These are phyloP conservation scores for Porites lutea DNA, from an alignment of 64 coral and sea anemone genomes.

Conservation along the genomic window DNA sequence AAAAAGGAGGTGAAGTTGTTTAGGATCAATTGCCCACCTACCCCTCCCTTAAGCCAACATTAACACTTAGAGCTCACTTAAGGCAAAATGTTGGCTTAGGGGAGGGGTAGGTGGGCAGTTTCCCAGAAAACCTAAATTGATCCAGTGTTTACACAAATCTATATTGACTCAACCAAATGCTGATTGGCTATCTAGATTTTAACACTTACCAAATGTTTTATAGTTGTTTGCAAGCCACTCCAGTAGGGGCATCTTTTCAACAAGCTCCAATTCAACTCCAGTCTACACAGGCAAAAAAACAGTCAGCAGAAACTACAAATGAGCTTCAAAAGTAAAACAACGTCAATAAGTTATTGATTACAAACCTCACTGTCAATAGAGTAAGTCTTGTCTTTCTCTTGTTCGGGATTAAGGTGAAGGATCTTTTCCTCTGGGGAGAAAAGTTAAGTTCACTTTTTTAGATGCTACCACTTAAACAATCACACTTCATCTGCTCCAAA, in stretches of 20 bases:
- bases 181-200: background rate
- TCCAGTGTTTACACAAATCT: too few species aligned
- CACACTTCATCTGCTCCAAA: too few species aligned
- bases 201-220: slow-evolving; percentile 90
- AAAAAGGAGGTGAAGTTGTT: too few species aligned
- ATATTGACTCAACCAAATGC: too few species aligned
- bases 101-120: too few species aligned
- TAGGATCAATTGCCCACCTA: too few species aligned
- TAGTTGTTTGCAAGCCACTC: slow-evolving; percentile 99
- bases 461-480: background rate
- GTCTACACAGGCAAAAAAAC: slow-evolving; percentile 60
- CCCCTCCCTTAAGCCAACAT: too few species aligned
- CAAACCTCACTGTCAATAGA: slow-evolving; percentile 93
- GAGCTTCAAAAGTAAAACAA: background rate
- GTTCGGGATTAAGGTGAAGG: slow-evolving; percentile 92
- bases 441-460: background rate
- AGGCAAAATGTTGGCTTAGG: too few species aligned
- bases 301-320: background rate
- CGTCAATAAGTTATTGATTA: background rate
- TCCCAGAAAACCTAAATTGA: too few species aligned
- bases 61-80: too few species aligned
- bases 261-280: slow-evolving; percentile 92
- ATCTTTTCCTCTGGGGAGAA: slow-evolving; percentile 84
- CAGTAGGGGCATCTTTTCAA: slow-evolving; percentile 90
- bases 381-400: slow-evolving; percentile 99